Evolutionary conservation across 2,888 invertebrate species (phyloP).

Genomic region (Chromoteleia sp.): DNA sequence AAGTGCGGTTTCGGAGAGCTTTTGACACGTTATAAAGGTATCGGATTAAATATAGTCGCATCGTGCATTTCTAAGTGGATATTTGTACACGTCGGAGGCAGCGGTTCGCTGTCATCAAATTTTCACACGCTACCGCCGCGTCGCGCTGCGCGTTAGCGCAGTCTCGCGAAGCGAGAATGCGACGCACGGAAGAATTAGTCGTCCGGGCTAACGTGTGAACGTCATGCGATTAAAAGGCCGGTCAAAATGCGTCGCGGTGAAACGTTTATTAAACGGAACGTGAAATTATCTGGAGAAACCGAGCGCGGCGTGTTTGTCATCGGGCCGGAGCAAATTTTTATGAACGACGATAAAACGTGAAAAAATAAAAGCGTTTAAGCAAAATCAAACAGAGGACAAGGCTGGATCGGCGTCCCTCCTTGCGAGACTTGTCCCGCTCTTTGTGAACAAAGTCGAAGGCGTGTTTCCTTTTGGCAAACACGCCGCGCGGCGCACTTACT

Average conservation of each 20-base stretch:
- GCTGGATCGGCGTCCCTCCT: constrained; percentile 39
- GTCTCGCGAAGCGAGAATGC: no score
- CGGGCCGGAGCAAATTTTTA: constrained; percentile 43
- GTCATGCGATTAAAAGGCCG: constrained; percentile 39
- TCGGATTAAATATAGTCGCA: constrained; percentile 42
- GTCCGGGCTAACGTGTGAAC: constrained; percentile 36
- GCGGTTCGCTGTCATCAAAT: constrained; percentile 51
- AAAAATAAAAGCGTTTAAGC: constrained; percentile 48
- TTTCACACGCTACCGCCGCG: constrained; percentile 44
- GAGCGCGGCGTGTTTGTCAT: constrained; percentile 17
- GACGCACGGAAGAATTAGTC: constrained; percentile 53
- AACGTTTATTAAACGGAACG: constrained; percentile 27
- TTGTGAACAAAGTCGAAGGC: constrained; percentile 69
- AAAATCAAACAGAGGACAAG: constrained; percentile 63
- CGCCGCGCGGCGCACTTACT: constrained; percentile 62
- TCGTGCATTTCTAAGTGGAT: constrained; percentile 40
- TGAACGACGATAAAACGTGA: constrained; percentile 56
- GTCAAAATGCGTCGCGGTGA: constrained; percentile 11
- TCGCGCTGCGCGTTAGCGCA: constrained; percentile 20
- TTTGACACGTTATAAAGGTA: constrained; percentile 27
- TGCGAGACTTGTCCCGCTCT: constrained; percentile 60
- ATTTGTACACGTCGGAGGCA: constrained; percentile 39
- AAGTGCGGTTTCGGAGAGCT: no score
- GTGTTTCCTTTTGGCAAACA: constrained; percentile 70
- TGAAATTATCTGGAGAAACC: constrained; percentile 39